Evolutionary conservation across 2,797 vertebrate species (phyloP).

Genomic region (Choloepus didactylus): DNA sequence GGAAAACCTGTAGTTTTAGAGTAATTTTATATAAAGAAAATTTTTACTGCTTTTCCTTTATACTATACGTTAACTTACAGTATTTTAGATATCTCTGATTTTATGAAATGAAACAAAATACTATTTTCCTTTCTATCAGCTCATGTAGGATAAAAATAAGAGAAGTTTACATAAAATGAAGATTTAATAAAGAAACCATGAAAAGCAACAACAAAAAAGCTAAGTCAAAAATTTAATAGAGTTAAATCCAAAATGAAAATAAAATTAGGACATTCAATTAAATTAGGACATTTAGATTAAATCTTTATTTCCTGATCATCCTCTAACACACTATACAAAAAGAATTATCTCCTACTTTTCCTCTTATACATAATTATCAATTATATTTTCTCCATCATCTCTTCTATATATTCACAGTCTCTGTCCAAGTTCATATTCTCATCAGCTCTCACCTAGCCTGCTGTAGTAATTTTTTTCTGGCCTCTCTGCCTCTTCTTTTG

Average conservation of each 20-base stretch:
- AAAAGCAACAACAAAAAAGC: neutral
- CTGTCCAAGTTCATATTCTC: neutral
- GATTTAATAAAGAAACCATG: constrained; percentile 21
- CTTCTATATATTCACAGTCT: neutral
- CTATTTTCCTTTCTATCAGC: neutral
- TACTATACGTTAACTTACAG: neutral
- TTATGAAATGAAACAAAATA: constrained; percentile 55
- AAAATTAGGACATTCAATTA: constrained; percentile 49
- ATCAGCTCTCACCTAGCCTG: neutral
- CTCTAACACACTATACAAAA: neutral
- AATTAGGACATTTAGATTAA: neutral
- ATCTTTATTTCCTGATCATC: neutral
- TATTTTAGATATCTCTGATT: constrained; percentile 32
- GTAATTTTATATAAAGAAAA: neutral
- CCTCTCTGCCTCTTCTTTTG: neutral
- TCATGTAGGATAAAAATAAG: constrained; percentile 48
- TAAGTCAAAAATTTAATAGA: constrained; percentile 6
- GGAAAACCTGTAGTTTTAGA: neutral
- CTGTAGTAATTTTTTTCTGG: neutral
- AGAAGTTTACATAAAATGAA: constrained; percentile 4
- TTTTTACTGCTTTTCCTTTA: constrained; percentile 14
- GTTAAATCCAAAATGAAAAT: constrained; percentile 58
- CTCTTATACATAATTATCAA: constrained; percentile 30
- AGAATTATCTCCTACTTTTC: neutral
- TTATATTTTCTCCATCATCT: neutral